Evolutionary conservation across 2,888 invertebrate genomes (phyloP).

Genomic region (Leptinotarsa rubiginosa): DNA sequence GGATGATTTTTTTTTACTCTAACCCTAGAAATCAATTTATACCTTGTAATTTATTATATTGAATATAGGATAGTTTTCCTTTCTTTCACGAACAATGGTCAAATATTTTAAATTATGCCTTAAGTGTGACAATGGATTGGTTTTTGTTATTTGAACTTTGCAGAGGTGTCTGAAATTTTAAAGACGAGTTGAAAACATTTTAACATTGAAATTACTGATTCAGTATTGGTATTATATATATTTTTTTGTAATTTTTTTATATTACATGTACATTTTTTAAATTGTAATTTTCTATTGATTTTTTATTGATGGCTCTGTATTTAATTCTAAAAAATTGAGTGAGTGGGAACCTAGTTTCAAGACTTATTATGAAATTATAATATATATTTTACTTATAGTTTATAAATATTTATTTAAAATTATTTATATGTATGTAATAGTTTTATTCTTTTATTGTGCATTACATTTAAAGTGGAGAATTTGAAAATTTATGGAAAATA

Average conservation of each 20-base stretch:
- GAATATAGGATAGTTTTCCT: no score
- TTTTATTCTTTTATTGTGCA: conserved; percentile 42
- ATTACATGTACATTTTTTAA: not conserved
- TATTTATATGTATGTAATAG: conserved; percentile 42
- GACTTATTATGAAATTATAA: conserved; percentile 41
- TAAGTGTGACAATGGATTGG: no score
- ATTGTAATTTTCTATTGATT: not conserved
- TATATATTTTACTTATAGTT: conserved; percentile 45
- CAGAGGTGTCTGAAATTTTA: not conserved
- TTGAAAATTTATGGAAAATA: conserved; percentile 31
- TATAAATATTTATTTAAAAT: conserved; percentile 46
- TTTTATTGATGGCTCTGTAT: conserved; percentile 28
- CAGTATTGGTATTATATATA: not conserved
- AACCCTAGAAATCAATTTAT: not conserved
- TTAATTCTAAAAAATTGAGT: conserved; percentile 33
- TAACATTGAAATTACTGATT: no score
- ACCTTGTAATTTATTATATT: no score
- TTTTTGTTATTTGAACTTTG: not conserved
- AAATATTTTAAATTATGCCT: no score
- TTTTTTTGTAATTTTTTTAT: not conserved
- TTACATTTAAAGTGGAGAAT: conserved; percentile 35
- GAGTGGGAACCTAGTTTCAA: conserved; percentile 44
- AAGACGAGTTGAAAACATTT: not conserved
- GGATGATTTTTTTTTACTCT: not conserved
- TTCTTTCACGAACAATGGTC: no score